Evolutionary conservation across 2,113 vertebrate species (phyloP), one percentile per base, ranked within the genome.

Genomic region (Athene cunicularia): DNA sequence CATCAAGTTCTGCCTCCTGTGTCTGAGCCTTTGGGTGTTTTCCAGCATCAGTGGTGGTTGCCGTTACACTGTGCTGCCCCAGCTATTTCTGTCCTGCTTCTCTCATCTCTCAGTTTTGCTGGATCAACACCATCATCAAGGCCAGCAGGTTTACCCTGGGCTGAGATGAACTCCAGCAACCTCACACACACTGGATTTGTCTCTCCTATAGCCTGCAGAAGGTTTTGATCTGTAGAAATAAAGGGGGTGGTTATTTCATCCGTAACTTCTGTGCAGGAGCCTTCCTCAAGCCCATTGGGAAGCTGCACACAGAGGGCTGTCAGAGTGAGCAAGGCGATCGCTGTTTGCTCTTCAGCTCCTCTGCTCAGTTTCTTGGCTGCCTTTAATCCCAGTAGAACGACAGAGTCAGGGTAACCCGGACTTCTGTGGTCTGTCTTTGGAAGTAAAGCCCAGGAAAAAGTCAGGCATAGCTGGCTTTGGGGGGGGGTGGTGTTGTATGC

Each of bases 61-160:
- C 47, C 47, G 4, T 74, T 58, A 22, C 0, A 0, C 64, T 35
- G 88, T 84, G 76, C 27, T 77, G 50, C 47, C 50, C 86, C 30
- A 39, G 75, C 91, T 95, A 86, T 96, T 96, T 88, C 76, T 95
- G 93, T 94, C 80, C 83, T 71, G 86, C 83, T 77, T 91, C 95
- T 96, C 83, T 95, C 83, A 79, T 77, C 76, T 72, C 52, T 91
- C 83, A 39, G 83, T 72, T 88, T 89, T 62, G 50, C 76, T 95
- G 93, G 86, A 77, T 55, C 91, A 41, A 20, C 0, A 68, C 94
- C 39, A 39, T 39, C 88, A 86, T 70, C 50, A 32, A 88, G 89
- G 72, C 72, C 83, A 80, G 55, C 24, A 93, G 94, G 86, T 89
- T 95, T 89, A 79, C 47, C 68, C 68, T 52, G 59, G 23, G 63